These are phyloP conservation scores for Vanessa atalanta DNA, from an alignment of 1,140 invertebrate genomes.

Conservation along the genomic window DNA sequence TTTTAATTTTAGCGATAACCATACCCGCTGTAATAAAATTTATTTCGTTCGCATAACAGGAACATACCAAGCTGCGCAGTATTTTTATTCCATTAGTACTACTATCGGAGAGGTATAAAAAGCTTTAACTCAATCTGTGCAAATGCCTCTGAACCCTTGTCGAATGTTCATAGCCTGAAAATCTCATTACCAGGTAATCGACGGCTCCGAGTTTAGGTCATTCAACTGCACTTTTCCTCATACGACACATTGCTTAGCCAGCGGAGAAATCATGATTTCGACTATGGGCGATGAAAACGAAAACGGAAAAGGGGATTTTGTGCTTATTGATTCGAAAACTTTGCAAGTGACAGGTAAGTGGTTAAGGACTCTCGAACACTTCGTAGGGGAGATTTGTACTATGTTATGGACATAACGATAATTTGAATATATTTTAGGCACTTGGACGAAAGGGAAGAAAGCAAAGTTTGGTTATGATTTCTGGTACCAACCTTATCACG, in stretches of 20 bases:
- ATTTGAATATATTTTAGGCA: conserved; percentile 68
- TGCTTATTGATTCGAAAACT: conserved; percentile 92
- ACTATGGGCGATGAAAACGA: conserved; percentile 92
- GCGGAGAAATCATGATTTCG: conserved; percentile 97
- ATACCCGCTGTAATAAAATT: neutral
- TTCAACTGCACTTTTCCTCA: conserved; percentile 92
- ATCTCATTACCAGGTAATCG: conserved; percentile 83
- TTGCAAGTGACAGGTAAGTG: conserved; percentile 86
- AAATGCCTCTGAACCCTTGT: conserved; percentile 24
- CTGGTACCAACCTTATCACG: conserved; percentile 98
- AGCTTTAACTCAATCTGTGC: conserved; percentile 9
- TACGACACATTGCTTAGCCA: conserved; percentile 95
- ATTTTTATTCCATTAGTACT: neutral
- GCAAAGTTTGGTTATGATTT: conserved; percentile 91
- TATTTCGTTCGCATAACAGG: neutral
- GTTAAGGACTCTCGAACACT: neutral
- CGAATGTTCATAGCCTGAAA: conserved; percentile 50
- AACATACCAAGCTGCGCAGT: neutral
- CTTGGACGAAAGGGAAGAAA: conserved; percentile 84
- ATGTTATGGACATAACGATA: neutral
- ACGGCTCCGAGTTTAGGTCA: conserved; percentile 87
- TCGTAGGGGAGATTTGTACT: neutral
- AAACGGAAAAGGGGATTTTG: conserved; percentile 92
- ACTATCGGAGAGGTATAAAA: conserved; percentile 16
- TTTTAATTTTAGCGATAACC: too few species aligned